phyloP scores from a whole-genome alignment of 2,888 invertebrate species.

The Clistopyga incitator region DNA sequence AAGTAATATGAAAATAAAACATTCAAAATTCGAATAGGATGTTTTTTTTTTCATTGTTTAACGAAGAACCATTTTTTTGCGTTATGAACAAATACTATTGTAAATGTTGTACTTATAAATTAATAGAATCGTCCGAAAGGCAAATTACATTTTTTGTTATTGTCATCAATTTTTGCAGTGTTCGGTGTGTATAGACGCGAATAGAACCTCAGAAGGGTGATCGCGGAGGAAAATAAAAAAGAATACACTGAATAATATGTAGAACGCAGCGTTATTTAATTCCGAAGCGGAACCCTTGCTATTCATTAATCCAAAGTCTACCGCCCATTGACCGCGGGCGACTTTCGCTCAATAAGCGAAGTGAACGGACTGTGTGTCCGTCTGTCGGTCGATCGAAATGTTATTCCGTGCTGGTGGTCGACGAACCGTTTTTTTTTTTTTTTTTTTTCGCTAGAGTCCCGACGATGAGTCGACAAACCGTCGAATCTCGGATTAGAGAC shows the following conservation, averaged over 20 bases:
- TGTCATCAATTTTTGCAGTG: too few species aligned
- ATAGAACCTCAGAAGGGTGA: not conserved
- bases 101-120: too few species aligned
- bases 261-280: not conserved
- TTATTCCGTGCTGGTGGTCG: slow-evolving; percentile 56
- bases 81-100: too few species aligned
- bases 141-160: too few species aligned
- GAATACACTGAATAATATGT: not conserved
- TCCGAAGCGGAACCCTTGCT: slow-evolving; percentile 66
- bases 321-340: slow-evolving; percentile 59
- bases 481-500: slow-evolving; percentile 41
- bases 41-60: too few species aligned
- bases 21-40: too few species aligned
- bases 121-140: too few species aligned
- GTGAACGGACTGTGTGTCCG: slow-evolving; percentile 67
- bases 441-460: slow-evolving; percentile 50
- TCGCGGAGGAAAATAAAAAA: not conserved
- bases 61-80: too few species aligned
- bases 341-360: slow-evolving; percentile 75
- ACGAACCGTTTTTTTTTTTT: slow-evolving; percentile 36
- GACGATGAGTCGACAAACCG: slow-evolving; percentile 72
- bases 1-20: too few species aligned
- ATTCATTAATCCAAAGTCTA: slow-evolving; percentile 72
- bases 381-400: slow-evolving; percentile 64
- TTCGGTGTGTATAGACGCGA: too few species aligned